These are phyloP conservation scores for Actinopyga echinites DNA, from an alignment of 53 echinoderm and acorn worm genomes.

Conservation along the genomic window DNA sequence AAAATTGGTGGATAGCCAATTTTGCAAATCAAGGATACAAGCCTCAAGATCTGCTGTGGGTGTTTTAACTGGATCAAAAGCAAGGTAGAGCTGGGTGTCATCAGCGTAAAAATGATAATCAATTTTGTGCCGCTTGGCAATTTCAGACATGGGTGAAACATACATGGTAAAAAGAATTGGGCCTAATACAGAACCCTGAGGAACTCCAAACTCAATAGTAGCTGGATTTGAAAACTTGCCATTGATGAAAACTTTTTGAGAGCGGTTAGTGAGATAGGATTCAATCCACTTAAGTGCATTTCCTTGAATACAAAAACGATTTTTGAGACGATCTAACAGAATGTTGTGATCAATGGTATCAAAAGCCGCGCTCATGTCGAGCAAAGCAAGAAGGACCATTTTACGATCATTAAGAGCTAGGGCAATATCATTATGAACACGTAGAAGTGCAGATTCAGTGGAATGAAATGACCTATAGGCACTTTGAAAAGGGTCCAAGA, in stretches of 20 bases:
- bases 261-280: background rate
- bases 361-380: slow-evolving; percentile 1
- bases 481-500: background rate
- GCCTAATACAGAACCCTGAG: slow-evolving; percentile 8
- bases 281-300: background rate
- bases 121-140: background rate
- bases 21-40: background rate
- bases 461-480: background rate
- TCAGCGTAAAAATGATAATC: too few species aligned
- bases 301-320: background rate
- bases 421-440: background rate
- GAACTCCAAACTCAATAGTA: background rate
- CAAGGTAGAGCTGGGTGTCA: slow-evolving; percentile 21
- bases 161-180: slow-evolving; percentile 20
- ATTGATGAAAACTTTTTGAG: background rate
- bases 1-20: background rate
- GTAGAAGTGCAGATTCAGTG: background rate
- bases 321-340: background rate
- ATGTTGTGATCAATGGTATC: background rate
- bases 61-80: slow-evolving; percentile 8
- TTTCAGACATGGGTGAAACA: slow-evolving; percentile 9
- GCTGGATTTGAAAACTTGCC: background rate
- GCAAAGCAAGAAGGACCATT: background rate
- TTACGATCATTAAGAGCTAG: background rate
- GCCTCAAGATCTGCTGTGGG: background rate